A percentile compares a stretch with the other conserved stretches of the same genome.
phyloP scores from a whole-genome alignment of 2,888 invertebrate genomes.

The Ommatoiulus sabulosus region DNA sequence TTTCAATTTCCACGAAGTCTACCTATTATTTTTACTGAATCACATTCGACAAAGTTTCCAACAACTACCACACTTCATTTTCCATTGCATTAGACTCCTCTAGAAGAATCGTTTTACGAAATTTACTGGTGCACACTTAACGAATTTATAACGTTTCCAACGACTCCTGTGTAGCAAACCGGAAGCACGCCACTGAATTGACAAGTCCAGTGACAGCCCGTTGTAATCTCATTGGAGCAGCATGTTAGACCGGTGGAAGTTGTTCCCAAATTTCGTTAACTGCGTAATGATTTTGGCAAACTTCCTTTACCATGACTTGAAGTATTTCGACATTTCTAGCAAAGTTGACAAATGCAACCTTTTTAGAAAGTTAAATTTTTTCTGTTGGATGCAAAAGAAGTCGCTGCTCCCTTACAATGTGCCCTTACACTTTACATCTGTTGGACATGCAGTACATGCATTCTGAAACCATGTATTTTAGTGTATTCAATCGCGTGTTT shows the following conservation, averaged over 20 bases:
- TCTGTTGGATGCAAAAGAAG: not conserved
- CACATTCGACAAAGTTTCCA: not conserved
- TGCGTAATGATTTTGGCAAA: not conserved
- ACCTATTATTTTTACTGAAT: not conserved
- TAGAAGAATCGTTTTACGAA: not conserved
- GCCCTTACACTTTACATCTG: too few relatives aligned
- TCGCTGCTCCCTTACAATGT: too few relatives aligned
- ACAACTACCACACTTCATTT: not conserved
- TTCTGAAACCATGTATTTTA: too few relatives aligned
- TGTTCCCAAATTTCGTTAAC: not conserved
- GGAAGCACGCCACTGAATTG: not conserved
- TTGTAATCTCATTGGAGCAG: slow-evolving; percentile 10
- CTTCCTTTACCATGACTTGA: not conserved
- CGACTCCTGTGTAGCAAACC: slow-evolving; percentile 27
- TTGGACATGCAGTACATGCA: too few relatives aligned
- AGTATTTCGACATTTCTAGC: not conserved
- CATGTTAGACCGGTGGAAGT: not conserved
- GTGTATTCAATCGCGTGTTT: too few relatives aligned
- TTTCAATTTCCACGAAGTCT: not conserved
- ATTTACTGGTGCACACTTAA: slow-evolving; percentile 9
- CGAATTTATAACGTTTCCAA: slow-evolving; percentile 15
- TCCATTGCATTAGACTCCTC: not conserved
- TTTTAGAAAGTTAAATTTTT: not conserved
- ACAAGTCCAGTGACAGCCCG: not conserved
- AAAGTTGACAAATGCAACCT: not conserved